Evolutionary conservation across 2,888 invertebrate species (phyloP).

Genomic region (Plebejus anna): DNA sequence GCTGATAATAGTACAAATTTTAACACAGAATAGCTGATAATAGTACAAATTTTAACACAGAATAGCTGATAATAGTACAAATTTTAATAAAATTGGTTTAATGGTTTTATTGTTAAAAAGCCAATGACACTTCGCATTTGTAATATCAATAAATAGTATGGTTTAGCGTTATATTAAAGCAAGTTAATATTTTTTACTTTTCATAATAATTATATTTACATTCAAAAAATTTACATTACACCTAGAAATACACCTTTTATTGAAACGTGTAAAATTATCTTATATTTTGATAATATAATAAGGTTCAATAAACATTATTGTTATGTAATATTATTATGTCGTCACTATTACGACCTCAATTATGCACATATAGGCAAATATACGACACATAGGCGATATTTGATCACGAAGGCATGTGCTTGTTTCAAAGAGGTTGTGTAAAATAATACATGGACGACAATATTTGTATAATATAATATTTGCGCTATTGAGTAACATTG

Average conservation of each 20-base stretch:
- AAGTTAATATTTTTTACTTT: no score
- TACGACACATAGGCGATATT: conserved; percentile 4
- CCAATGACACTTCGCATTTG: no score
- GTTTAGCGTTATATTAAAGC: no score
- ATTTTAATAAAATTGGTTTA: no score
- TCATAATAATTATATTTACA: no score
- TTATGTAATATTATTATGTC: neutral
- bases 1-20: no score
- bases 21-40: no score
- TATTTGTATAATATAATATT: neutral
- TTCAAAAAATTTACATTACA: neutral
- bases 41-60: no score
- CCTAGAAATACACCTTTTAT: neutral
- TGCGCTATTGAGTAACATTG: neutral
- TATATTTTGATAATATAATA: neutral
- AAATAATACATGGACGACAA: conserved; percentile 5
- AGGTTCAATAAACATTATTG: neutral
- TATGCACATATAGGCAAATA: neutral
- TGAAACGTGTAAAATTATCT: neutral
- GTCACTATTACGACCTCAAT: neutral
- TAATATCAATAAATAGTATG: no score
- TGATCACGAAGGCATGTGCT: conserved; percentile 13
- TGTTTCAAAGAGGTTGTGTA: conserved; percentile 7
- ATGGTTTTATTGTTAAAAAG: no score
- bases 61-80: no score